A percentile compares a stretch with the other conserved stretches of the same genome.
These are phyloP conservation scores for Nylanderia fulva DNA, from an alignment of 1,140 invertebrate genomes.

Conservation along the genomic window DNA sequence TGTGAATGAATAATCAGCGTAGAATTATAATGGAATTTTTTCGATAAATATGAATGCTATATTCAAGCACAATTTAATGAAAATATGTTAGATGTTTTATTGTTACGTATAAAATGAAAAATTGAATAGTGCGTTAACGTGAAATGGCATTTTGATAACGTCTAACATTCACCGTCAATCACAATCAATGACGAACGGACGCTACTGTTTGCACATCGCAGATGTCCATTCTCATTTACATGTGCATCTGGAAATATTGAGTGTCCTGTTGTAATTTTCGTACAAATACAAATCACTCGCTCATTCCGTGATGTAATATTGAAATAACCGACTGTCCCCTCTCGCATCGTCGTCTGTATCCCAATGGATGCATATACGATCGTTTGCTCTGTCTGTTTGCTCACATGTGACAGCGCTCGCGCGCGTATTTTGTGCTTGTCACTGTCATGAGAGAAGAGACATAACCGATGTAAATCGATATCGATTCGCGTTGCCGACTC, in stretches of 20 bases:
- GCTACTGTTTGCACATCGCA: constrained; percentile 15
- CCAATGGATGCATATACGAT: constrained; percentile 45
- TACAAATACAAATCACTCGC: constrained; percentile 67
- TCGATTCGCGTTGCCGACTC: background rate
- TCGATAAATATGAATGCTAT: background rate
- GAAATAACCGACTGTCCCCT: constrained; percentile 55
- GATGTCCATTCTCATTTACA: constrained; percentile 64
- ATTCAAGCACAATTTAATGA: background rate
- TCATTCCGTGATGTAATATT: constrained; percentile 68
- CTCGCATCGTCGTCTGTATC: constrained; percentile 15
- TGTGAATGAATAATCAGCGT: too few relatives aligned
- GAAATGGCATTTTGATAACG: constrained; percentile 4
- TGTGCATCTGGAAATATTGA: constrained; percentile 64
- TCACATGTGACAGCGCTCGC: constrained; percentile 66
- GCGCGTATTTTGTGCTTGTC: constrained; percentile 4
- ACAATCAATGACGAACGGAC: background rate
- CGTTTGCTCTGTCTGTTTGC: constrained; percentile 67
- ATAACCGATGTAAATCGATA: constrained; percentile 15
- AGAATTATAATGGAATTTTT: too few relatives aligned
- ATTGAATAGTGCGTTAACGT: background rate
- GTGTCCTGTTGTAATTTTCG: constrained; percentile 66
- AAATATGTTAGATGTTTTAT: background rate
- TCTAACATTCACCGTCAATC: background rate
- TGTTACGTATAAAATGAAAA: background rate
- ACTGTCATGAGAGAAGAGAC: constrained; percentile 30